Evolutionary conservation across 2,797 vertebrate species (phyloP).

Genomic region (Pterois miles): DNA sequence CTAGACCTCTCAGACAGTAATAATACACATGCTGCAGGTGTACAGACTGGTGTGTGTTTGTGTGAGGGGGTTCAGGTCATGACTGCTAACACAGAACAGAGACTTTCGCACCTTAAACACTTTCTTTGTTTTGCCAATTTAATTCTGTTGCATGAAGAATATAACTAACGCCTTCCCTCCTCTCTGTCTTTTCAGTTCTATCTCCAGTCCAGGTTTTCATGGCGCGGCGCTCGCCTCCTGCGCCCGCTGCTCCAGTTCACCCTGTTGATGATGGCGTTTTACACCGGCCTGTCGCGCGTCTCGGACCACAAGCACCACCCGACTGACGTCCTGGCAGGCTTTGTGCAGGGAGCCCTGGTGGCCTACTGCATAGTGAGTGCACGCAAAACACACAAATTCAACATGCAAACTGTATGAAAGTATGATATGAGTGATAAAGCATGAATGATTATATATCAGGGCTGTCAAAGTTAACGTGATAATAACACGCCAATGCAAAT

Average conservation of each 20-base stretch:
- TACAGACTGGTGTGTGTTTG: constrained; percentile 1
- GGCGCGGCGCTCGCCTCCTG: constrained; percentile 96
- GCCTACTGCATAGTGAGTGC: constrained; percentile 97
- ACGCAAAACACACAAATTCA: not conserved
- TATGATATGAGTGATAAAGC: not conserved
- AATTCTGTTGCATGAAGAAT: not conserved
- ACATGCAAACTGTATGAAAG: not conserved
- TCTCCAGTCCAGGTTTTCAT: constrained; percentile 97
- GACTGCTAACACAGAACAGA: not conserved
- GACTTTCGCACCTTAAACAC: constrained; percentile 1
- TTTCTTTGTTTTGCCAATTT: not conserved
- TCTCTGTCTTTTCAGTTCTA: constrained; percentile 89
- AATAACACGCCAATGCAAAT: too few species aligned
- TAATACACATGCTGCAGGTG: constrained; percentile 50
- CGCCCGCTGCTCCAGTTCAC: constrained; percentile 98
- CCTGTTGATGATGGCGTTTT: constrained; percentile 98
- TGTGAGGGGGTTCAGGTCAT: constrained; percentile 23
- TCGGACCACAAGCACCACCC: constrained; percentile 99
- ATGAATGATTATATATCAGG: not conserved
- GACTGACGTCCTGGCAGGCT: constrained; percentile 94
- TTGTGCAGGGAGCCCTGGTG: constrained; percentile 96
- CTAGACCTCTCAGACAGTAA: constrained; percentile 53
- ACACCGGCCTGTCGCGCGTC: constrained; percentile 95
- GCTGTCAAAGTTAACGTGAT: too few species aligned
- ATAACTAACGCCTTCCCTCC: not conserved